Evolutionary conservation across 2,113 vertebrate genomes (phyloP), one percentile per base, ranked within the genome.

Genomic region (Excalfactoria chinensis): DNA sequence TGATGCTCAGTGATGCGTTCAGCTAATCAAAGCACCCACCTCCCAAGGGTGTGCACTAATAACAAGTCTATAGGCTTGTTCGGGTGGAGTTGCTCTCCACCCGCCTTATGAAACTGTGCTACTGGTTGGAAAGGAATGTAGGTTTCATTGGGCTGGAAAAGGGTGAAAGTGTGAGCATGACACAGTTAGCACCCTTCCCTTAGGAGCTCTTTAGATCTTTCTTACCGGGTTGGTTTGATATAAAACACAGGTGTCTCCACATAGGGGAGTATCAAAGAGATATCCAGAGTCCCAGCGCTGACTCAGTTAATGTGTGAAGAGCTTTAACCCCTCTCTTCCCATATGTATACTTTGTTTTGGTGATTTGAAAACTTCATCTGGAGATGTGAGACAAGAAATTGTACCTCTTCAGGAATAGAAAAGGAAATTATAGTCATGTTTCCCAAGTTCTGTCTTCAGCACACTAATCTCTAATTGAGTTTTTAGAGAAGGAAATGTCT

Each of bases 51-150:
- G 86, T 95, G 90, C 2, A 1, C 43, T 88, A 89, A 89, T 82
- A 66, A 81, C 55, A 76, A 51, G 88, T 81, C 92, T 86, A 49
- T 32, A 59, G 72, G 72, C 83, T 94, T 78, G 76, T 35, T 68
- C 1, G 80, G 96, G 96, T 94, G 95, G 92, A 56, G 93, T 3
- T 68, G 69, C 30, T 84, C 93, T 81, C 96, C 96, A 95, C 96
- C 95, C 92, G 93, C 76, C 62, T 92, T 69, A 88, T 81, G 96
- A 90, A 95, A 95, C 62, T 90, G 86, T 75, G 76, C 53, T 44
- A 68, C 90, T 71, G 72, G 43, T 80, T 86, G 95, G 80, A 78
- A 86, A 84, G 83, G 90, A 91, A 81, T 90, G 64, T 30, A 68
- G 51, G 66, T 91, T 95, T 94, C n/a, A 37, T 82, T 34, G 22